Evolutionary conservation across 2,888 invertebrate species (phyloP).

Genomic region (Dryocosmus kuriphilus): DNA sequence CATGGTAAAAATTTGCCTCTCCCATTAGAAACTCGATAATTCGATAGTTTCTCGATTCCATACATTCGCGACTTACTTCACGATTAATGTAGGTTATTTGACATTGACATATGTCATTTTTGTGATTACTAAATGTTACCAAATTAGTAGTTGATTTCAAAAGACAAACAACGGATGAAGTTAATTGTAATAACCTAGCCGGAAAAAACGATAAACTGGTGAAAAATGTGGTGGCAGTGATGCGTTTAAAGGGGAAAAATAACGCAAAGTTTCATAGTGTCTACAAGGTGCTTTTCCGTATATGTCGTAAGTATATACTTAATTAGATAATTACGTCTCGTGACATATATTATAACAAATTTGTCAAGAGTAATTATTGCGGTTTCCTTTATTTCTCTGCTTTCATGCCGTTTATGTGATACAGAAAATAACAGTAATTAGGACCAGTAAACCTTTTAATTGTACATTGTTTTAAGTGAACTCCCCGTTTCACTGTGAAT

Average conservation of each 20-base stretch:
- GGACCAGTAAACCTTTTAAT: neutral
- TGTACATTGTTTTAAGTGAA: neutral
- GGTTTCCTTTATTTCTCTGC: neutral
- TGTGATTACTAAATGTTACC: conserved; percentile 54
- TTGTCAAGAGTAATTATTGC: conserved; percentile 7
- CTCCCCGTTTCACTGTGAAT: neutral
- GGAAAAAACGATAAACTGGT: conserved; percentile 42
- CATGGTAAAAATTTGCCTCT: no score
- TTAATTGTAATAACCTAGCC: neutral
- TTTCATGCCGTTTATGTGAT: neutral
- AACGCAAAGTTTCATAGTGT: conserved; percentile 74
- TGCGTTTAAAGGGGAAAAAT: conserved; percentile 75
- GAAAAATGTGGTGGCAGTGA: conserved; percentile 71
- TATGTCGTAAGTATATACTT: conserved; percentile 75
- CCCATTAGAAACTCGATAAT: neutral
- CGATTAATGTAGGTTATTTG: conserved; percentile 54
- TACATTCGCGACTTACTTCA: conserved; percentile 58
- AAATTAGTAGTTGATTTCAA: conserved; percentile 31
- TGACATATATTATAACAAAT: neutral
- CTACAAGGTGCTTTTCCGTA: conserved; percentile 75
- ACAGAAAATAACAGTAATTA: neutral
- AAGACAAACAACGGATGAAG: conserved; percentile 1
- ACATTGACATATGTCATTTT: conserved; percentile 65
- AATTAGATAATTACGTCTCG: conserved; percentile 4
- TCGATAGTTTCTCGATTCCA: neutral